A percentile compares a stretch with the other conserved stretches of the same genome.
phyloP scores from a whole-genome alignment of 92 coral and sea anemone genomes.

The Desmophyllum pertusum region DNA sequence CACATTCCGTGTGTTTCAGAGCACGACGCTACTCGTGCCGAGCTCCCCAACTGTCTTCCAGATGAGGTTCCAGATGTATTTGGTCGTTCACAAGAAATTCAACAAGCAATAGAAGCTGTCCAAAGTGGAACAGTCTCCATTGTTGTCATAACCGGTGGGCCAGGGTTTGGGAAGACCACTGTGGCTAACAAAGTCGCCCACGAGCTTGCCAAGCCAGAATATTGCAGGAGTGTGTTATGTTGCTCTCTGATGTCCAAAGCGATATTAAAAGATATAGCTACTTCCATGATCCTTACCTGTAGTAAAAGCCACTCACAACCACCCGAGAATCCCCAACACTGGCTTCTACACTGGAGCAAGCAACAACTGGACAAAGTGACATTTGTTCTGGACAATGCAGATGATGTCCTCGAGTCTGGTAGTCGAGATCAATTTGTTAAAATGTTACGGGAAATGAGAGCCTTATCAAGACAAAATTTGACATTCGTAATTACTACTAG shows the following conservation, averaged over 20 bases:
- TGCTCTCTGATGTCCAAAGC: not conserved
- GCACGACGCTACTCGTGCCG: not conserved
- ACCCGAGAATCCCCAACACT: slow-evolving; percentile 19
- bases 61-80: not conserved
- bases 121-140: not conserved
- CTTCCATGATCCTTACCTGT: slow-evolving; percentile 6
- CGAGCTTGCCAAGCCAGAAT: not conserved
- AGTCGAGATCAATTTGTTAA: not conserved
- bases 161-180: slow-evolving; percentile 61
- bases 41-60: slow-evolving; percentile 13
- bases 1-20: too few relatives aligned
- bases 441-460: slow-evolving; percentile 14
- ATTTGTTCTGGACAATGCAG: slow-evolving; percentile 44
- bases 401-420: slow-evolving; percentile 30
- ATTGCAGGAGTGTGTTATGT: not conserved
- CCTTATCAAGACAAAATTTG: slow-evolving; percentile 15
- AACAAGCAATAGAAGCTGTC: not conserved
- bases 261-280: slow-evolving; percentile 12
- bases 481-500: slow-evolving; percentile 38
- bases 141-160: slow-evolving; percentile 54
- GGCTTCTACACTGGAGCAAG: slow-evolving; percentile 44
- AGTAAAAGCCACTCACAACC: not conserved
- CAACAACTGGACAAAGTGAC: not conserved
- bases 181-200: slow-evolving; percentile 39
- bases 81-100: slow-evolving; percentile 31